phyloP scores from a whole-genome alignment of 2,113 vertebrate species.

The Orientallactaga bullata region DNA sequence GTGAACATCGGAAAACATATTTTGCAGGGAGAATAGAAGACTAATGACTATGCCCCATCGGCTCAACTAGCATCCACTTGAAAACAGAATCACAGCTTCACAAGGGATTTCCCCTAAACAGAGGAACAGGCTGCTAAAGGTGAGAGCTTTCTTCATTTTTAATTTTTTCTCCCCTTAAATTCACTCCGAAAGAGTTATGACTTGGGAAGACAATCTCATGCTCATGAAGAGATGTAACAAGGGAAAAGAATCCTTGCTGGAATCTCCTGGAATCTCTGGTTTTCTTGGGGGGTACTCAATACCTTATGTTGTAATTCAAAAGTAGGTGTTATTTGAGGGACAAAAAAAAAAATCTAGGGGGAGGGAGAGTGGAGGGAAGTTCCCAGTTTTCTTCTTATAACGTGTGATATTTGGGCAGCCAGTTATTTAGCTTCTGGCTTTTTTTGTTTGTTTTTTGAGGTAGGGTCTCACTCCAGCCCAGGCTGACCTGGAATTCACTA shows the following conservation, averaged over 20 bases:
- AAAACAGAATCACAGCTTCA: neutral
- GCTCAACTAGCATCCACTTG: neutral
- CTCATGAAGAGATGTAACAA: neutral
- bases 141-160: slow-evolving; percentile 57
- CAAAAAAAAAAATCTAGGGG: neutral
- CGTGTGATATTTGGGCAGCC: neutral
- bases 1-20: neutral
- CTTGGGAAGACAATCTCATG: neutral
- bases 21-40: slow-evolving; percentile 33
- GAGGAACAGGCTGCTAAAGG: slow-evolving; percentile 53
- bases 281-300: slow-evolving; percentile 7
- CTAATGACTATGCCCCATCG: neutral
- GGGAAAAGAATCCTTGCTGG: neutral
- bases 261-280: neutral
- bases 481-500: too few relatives aligned
- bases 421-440: neutral
- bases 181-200: neutral
- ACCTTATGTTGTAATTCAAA: neutral
- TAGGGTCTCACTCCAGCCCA: too few relatives aligned
- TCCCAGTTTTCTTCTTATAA: neutral
- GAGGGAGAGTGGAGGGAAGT: neutral
- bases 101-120: neutral
- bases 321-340: slow-evolving; percentile 15
- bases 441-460: too few relatives aligned
- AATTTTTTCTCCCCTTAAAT: neutral